phyloP scores from a whole-genome alignment of 1,140 invertebrate species.

The Procambarus virginalis region DNA sequence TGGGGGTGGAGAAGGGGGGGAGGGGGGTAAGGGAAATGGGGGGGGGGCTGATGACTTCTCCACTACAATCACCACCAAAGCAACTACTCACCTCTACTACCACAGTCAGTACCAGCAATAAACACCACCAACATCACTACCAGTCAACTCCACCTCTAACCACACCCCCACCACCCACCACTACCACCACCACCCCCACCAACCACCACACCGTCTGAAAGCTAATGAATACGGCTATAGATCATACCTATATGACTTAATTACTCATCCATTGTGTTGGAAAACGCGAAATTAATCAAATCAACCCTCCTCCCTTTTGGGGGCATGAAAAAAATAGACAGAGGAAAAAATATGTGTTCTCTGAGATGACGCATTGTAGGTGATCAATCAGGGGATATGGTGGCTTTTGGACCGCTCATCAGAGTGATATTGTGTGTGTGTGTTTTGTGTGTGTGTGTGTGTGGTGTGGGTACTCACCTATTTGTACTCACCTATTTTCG shows the following conservation, averaged over 20 bases:
- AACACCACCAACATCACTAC: neutral
- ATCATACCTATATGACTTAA: conserved; percentile 4
- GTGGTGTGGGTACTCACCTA: neutral
- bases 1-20: too few species aligned
- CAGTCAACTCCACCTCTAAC: neutral
- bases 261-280: conserved; percentile 3
- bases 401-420: neutral
- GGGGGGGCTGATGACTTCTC: neutral
- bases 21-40: too few species aligned
- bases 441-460: conserved; percentile 19
- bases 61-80: neutral
- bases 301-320: neutral
- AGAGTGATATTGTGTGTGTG: conserved; percentile 7
- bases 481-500: too few species aligned
- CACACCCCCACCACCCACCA: neutral
- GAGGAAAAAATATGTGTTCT: neutral
- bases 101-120: neutral
- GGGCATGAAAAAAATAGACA: neutral
- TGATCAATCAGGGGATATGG: neutral
- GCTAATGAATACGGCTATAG: neutral
- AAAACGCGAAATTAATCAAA: conserved; percentile 9
- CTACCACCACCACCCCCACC: neutral
- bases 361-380: neutral
- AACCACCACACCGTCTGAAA: neutral
- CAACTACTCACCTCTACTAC: too few species aligned